Evolutionary conservation across 2,888 invertebrate genomes (phyloP), one percentile per base, ranked within the genome.

Genomic region (Leucania comma): DNA sequence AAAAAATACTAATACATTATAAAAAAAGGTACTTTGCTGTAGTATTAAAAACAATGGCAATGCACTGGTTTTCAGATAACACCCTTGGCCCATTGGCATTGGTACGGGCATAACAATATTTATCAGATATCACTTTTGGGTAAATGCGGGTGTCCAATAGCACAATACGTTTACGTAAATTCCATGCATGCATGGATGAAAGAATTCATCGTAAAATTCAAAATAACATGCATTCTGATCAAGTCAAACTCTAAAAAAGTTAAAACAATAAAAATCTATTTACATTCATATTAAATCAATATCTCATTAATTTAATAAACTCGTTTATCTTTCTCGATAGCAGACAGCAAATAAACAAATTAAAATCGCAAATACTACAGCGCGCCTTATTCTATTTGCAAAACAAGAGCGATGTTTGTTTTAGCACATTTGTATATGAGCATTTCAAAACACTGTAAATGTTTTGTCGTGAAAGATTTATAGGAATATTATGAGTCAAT

Each of bases 321-420:
- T 17, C 3, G 8, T 63, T 54, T 60, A 22, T 56, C 10, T 26
- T 48, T 46, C 54, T 26, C 35, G 32, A 59, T 51, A 56, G 29
- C 26, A 12, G 54, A 59, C 2, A 35, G 46, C n/a, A 71, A 62
- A 54, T 32, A 75, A 56, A 66, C 60, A 59, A 48, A 46, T 54
- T 26, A 17, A 65, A 71, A 79, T 65, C 71, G 68, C 64, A 54
- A 26, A 58, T 38, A 9, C 26, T 29, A 66, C 38, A 70, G 80
- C 50, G 35, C 24, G 48, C 76, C 46, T 82, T 76, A 76, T 68
- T 80, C 38, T 81, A 42, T 68, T 81, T 77, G 67, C 72, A 54
- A 69, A 80, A 80, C 74, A 78, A 78, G 68, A 72, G 26, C 58
- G 50, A 84, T 78, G 68, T 84, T 82, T 85, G 71, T 61, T 54